phyloP scores from a whole-genome alignment of 2,113 vertebrate species.

The Phainopepla nitens region DNA sequence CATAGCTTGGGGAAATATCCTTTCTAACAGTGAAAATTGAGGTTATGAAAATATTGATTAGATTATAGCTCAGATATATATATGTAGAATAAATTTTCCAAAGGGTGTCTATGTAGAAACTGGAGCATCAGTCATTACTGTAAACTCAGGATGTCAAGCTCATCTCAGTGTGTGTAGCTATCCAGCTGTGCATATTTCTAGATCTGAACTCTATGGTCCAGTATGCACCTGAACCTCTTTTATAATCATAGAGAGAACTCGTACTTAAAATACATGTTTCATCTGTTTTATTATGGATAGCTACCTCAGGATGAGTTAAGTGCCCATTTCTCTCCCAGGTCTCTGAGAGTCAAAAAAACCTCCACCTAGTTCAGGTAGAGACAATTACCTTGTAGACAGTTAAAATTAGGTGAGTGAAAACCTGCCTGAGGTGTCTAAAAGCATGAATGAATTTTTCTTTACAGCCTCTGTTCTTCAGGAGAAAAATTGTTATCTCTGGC shows the following conservation, averaged over 20 bases:
- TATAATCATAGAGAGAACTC: not conserved
- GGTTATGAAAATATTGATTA: constrained; percentile 49
- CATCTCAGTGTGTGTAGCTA: not conserved
- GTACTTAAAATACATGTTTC: not conserved
- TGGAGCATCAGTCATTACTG: not conserved
- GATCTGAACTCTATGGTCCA: not conserved
- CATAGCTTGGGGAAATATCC: constrained; percentile 22
- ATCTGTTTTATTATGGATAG: not conserved
- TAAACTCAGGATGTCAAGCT: not conserved
- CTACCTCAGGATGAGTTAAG: not conserved
- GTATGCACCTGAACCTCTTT: not conserved
- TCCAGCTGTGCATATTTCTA: not conserved
- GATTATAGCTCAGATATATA: not conserved
- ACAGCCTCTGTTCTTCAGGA: not conserved
- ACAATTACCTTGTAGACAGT: not conserved
- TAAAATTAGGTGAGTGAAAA: not conserved
- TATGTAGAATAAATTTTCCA: not conserved
- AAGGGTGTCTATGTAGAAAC: not conserved
- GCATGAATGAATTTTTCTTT: not conserved
- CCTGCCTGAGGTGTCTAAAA: not conserved
- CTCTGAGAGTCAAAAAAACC: not conserved
- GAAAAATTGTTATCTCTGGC: not conserved
- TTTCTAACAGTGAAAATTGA: not conserved
- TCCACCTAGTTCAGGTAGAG: not conserved
- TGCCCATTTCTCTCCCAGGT: not conserved